Percentiles rank a stretch among this genome's conserved stretches.
Conservation (phyloP, 2,113 vertebrate genomes). For the Erinaceus europaeus region DNA sequence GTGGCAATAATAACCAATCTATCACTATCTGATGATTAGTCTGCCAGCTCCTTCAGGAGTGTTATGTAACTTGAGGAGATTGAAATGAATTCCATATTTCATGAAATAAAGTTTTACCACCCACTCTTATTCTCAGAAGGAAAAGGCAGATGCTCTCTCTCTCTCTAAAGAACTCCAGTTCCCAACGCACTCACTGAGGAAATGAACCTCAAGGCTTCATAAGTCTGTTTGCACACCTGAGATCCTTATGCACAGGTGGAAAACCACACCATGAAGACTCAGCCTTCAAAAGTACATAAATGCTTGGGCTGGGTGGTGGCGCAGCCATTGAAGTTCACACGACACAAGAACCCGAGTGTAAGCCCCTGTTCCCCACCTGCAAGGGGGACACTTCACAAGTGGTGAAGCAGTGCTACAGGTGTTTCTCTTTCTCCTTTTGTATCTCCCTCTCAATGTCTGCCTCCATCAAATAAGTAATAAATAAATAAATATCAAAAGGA, state of each 20-base stretch:
- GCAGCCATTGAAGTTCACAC: no score
- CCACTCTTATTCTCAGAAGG: not conserved
- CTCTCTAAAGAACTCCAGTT: constrained; percentile 11
- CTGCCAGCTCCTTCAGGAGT: not conserved
- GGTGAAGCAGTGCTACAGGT: no score
- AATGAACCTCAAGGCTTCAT: no score
- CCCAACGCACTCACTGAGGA: not conserved
- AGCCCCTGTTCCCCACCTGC: no score
- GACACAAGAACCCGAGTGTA: no score
- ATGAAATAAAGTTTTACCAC: not conserved
- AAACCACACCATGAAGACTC: not conserved
- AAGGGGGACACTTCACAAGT: no score
- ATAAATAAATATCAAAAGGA: no score
- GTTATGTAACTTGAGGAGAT: constrained; percentile 20
- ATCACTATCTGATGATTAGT: not conserved
- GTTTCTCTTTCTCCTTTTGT: no score
- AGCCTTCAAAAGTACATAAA: not conserved
- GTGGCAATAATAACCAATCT: constrained; percentile 21
- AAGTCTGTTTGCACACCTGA: no score
- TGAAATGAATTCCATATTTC: constrained; percentile 21
- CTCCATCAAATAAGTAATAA: no score
- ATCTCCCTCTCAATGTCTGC: no score
- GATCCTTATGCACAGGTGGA: not conserved
- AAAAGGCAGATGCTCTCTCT: constrained; percentile 9
- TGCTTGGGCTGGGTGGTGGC: no score